Conservation (phyloP, 2,888 invertebrate species). For the Carpatolechia fugitivella region DNA sequence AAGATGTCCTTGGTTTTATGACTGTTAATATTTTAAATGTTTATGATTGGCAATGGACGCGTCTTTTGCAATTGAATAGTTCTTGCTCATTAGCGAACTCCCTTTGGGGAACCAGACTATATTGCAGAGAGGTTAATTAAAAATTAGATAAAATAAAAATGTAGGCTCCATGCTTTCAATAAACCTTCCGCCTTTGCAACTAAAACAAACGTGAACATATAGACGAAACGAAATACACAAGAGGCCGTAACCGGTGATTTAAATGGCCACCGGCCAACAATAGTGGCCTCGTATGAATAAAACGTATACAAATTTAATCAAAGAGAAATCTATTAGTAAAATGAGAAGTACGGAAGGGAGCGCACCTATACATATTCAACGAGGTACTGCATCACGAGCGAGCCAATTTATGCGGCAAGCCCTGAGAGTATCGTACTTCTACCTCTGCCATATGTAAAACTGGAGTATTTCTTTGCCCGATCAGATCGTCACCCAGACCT, state of each 20-base stretch:
- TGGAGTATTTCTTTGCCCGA: constrained; percentile 66
- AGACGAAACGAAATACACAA: constrained; percentile 31
- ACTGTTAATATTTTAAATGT: background rate
- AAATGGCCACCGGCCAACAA: constrained; percentile 63
- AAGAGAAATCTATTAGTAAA: constrained; percentile 80
- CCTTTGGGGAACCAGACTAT: too few relatives aligned
- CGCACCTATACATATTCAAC: constrained; percentile 79
- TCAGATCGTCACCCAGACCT: constrained; percentile 63
- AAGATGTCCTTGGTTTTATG: background rate
- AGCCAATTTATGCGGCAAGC: constrained; percentile 75
- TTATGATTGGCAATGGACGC: background rate
- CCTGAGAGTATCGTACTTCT: constrained; percentile 74
- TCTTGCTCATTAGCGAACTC: background rate
- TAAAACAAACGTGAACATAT: constrained; percentile 10
- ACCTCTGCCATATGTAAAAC: constrained; percentile 74
- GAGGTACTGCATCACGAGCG: constrained; percentile 77
- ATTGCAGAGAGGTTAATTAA: too few relatives aligned
- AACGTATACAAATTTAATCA: constrained; percentile 79
- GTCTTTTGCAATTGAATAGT: background rate
- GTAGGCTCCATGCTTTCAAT: background rate
- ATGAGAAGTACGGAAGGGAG: constrained; percentile 79
- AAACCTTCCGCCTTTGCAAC: background rate
- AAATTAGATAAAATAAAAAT: too few relatives aligned
- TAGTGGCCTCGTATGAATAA: constrained; percentile 74
- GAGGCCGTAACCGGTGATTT: constrained; percentile 58